These are phyloP conservation scores for Notolabrus celidotus DNA, from an alignment of 2,797 vertebrate species.

Conservation along the genomic window DNA sequence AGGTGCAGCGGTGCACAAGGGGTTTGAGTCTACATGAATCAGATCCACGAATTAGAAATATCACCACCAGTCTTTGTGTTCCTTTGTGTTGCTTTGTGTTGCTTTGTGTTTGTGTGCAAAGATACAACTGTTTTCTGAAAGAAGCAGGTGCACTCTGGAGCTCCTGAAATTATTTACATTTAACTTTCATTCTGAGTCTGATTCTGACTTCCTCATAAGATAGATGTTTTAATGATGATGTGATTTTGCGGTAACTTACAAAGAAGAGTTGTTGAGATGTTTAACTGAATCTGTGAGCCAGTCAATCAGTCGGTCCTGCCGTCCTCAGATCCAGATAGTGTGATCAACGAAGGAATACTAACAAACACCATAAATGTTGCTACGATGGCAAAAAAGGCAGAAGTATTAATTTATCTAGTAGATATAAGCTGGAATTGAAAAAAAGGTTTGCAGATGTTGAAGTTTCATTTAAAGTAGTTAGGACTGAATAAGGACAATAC, in stretches of 20 bases:
- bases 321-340: no score
- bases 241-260: not conserved
- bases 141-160: not conserved
- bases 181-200: not conserved
- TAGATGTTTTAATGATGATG: not conserved
- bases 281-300: no score
- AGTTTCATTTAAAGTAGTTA: no score
- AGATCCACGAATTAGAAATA: not conserved
- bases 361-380: no score
- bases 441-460: no score
- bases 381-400: no score
- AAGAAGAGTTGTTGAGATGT: not conserved
- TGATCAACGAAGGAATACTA: no score
- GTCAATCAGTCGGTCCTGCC: no score
- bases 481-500: no score
- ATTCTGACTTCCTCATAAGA: not conserved
- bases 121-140: not conserved
- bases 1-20: constrained; percentile 9
- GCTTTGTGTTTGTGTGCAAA: not conserved
- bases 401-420: no score
- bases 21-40: constrained; percentile 2
- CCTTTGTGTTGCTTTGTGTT: not conserved
- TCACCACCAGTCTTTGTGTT: not conserved
- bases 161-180: not conserved
- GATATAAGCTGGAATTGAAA: no score